These are phyloP conservation scores for Drosophila kanekoi DNA, from an alignment of 2,888 invertebrate species.

Conservation along the genomic window DNA sequence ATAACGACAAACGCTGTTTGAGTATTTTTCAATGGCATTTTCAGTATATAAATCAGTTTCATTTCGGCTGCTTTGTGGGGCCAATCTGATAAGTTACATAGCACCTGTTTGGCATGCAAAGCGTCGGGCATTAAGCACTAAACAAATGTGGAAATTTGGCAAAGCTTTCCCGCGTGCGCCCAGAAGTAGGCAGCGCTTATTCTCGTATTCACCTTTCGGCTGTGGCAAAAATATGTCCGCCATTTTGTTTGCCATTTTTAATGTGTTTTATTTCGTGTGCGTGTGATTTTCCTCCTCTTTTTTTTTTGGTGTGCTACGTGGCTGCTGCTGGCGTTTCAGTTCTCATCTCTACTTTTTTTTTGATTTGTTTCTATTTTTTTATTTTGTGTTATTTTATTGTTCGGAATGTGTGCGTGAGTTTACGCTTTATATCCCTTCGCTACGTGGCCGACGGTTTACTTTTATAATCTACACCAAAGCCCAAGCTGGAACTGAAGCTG, in stretches of 20 bases:
- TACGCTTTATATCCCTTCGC: conserved; percentile 73
- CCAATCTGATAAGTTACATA: conserved; percentile 71
- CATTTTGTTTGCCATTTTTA: conserved; percentile 81
- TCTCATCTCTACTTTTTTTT: conserved; percentile 8
- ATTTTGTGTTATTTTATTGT: conserved; percentile 45
- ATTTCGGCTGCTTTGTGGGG: conserved; percentile 33
- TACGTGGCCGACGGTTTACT: conserved; percentile 71
- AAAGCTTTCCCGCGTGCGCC: conserved; percentile 19
- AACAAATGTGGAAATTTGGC: conserved; percentile 68
- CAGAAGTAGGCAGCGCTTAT: conserved; percentile 47
- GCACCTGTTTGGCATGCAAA: conserved; percentile 78
- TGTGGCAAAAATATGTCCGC: conserved; percentile 73
- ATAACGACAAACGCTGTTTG: conserved; percentile 35
- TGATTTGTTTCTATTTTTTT: conserved; percentile 2
- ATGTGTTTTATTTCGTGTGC: conserved; percentile 62
- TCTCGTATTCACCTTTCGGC: conserved; percentile 61
- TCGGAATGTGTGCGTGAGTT: conserved; percentile 70
- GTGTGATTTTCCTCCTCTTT: conserved; percentile 36
- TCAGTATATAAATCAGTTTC: conserved; percentile 74
- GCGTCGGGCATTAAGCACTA: conserved; percentile 67
- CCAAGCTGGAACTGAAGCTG: conserved; percentile 15
- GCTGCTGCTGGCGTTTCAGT: conserved; percentile 38
- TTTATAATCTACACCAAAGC: conserved; percentile 71
- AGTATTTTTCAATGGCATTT: conserved; percentile 43
- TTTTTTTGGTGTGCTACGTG: conserved; percentile 54